Base-by-base conservation (phyloP, 1,140 invertebrate genomes). In the Drosophila rufa region DNA sequence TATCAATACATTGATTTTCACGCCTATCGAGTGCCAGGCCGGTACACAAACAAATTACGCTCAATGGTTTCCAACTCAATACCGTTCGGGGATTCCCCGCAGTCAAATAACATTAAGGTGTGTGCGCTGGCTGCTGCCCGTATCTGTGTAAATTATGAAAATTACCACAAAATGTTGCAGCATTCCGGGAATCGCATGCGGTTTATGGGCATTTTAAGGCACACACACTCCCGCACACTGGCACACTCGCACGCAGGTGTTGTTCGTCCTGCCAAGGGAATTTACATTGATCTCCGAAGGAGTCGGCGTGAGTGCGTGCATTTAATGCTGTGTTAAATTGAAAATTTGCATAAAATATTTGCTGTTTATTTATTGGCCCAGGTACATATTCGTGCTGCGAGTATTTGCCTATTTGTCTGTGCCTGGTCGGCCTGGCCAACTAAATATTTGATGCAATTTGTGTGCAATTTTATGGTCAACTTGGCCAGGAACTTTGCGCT, bases 281-380 rank as follows among this genome's bases (percentile, higher is more conserved):
- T 74, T 74, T 57, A 66, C 67, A 73, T 87, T 66, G 75, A 80
- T 80, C 68, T 75, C 73, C 68, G 57, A 71, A 82, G 77, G 73
- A 80, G 38, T 73, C 43, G 36, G 51, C 36, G 30, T 71, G 71
- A 43, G 62, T 58, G 36, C 30, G 58, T 71, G 83, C 84, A 79
- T 79, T 84, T 85, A 90, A 90, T 90, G 85, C 80, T 90, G 81
- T 90, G 85, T 85, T 90, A 90, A 90, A 90, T 90, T 89, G 85
- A 90, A 89, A 89, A 90, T 89, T 89, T 89, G 85, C 85, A 89
- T 89, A 89, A 79, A 89, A 89, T 90, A 90, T 90, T 90, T 84
- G 81, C 67, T 87, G 80, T 84, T 89, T 87, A 89, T 87, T 87
- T 87, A 89, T 87, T 78, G 84, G 73, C 84, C 50, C 50, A 69